Evolutionary conservation across 2,888 invertebrate species (phyloP).

Genomic region (Erebia ligea): DNA sequence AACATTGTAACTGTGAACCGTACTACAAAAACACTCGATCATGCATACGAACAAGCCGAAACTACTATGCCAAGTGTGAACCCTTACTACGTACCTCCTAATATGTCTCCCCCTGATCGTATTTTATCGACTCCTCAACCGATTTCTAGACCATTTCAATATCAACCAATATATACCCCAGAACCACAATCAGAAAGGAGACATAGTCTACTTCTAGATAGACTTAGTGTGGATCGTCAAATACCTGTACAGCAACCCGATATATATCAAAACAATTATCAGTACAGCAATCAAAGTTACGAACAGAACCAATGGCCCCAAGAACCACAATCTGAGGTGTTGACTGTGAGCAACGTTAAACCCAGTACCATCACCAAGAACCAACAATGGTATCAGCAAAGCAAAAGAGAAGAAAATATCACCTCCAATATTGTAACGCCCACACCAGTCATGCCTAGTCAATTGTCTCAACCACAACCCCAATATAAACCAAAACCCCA

Average conservation of each 20-base stretch:
- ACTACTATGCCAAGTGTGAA: conserved; percentile 61
- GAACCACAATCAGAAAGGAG: conserved; percentile 67
- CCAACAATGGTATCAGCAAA: conserved; percentile 75
- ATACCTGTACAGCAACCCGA: conserved; percentile 58
- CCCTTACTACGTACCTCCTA: conserved; percentile 68
- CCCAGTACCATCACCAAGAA: conserved; percentile 72
- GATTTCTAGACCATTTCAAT: conserved; percentile 61
- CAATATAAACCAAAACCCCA: conserved; percentile 41
- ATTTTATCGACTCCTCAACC: conserved; percentile 62
- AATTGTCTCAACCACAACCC: conserved; percentile 46
- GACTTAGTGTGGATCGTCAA: conserved; percentile 74
- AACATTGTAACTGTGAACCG: conserved; percentile 76
- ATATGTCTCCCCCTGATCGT: conserved; percentile 49
- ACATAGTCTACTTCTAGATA: conserved; percentile 71
- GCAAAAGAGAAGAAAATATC: conserved; percentile 60
- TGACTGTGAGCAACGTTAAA: conserved; percentile 73
- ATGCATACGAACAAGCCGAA: conserved; percentile 61
- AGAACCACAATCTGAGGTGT: conserved; percentile 74
- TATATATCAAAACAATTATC: conserved; percentile 64
- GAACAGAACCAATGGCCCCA: conserved; percentile 65
- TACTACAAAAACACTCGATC: conserved; percentile 72
- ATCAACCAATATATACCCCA: conserved; percentile 64
- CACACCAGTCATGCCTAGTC: conserved; percentile 48
- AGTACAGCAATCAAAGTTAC: conserved; percentile 56
- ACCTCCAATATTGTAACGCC: conserved; percentile 60